phyloP scores from a whole-genome alignment of 2,888 invertebrate species.

The Drosophila mercatorum region DNA sequence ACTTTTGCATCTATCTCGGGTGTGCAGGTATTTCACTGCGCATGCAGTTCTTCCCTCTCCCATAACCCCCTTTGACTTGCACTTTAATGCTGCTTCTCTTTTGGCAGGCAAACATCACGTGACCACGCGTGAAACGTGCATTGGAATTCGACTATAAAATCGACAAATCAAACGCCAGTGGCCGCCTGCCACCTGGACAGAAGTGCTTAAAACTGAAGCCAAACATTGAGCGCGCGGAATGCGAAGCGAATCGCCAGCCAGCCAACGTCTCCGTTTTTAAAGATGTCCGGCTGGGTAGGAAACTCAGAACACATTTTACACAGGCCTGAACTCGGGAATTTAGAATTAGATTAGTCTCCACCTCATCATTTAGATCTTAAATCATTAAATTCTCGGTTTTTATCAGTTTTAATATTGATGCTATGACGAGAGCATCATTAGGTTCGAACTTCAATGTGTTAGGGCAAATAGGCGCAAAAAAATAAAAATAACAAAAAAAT shows the following conservation, averaged over 20 bases:
- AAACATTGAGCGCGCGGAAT: not conserved
- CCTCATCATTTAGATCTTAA: too few species aligned
- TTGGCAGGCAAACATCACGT: slow-evolving; percentile 32
- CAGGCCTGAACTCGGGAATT: too few species aligned
- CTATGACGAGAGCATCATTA: too few species aligned
- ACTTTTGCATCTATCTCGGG: not conserved
- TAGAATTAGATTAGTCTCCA: too few species aligned
- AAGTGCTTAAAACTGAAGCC: slow-evolving; percentile 4
- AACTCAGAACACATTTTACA: too few species aligned
- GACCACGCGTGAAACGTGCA: slow-evolving; percentile 45
- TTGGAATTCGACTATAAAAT: slow-evolving; percentile 41
- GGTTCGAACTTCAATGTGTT: too few species aligned
- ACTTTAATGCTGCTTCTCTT: slow-evolving; percentile 46
- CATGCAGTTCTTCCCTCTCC: slow-evolving; percentile 20
- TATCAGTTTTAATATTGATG: too few species aligned
- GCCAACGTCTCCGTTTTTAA: slow-evolving; percentile 19
- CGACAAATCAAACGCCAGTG: not conserved
- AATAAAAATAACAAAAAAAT: too few species aligned
- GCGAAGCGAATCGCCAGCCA: slow-evolving; percentile 14
- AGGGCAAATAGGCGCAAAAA: too few species aligned
- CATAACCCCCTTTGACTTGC: slow-evolving; percentile 38
- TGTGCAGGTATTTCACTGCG: not conserved
- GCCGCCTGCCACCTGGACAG: not conserved
- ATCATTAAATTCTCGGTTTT: too few species aligned
- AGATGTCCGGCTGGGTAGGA: too few species aligned